Conservation (phyloP, 2,797 vertebrate genomes). For the Ctenopoma kingsleyae region DNA sequence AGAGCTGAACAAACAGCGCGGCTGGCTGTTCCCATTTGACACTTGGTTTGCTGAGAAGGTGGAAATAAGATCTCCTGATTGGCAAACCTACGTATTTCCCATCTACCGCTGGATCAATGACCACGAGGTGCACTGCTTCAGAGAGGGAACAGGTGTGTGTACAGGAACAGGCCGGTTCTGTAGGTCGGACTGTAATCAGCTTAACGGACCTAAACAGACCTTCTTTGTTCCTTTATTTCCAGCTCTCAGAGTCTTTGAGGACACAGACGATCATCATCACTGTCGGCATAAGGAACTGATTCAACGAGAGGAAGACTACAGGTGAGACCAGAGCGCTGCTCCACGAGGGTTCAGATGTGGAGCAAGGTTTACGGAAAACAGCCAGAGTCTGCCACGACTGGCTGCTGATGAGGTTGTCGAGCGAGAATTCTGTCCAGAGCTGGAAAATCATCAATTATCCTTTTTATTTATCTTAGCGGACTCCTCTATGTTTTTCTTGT, state of each 20-base stretch:
- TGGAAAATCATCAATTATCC: too few species aligned
- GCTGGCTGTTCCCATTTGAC: conserved; percentile 18
- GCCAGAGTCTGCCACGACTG: too few species aligned
- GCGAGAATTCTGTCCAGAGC: too few species aligned
- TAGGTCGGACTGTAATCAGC: too few species aligned
- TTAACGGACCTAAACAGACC: too few species aligned
- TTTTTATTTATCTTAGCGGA: too few species aligned
- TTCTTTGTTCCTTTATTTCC: background rate
- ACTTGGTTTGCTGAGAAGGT: conserved; percentile 42
- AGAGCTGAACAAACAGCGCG: conserved; percentile 32
- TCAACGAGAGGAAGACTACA: conserved; percentile 46
- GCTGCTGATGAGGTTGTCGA: too few species aligned
- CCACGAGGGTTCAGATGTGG: too few species aligned
- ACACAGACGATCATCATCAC: conserved; percentile 18
- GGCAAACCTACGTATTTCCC: conserved; percentile 26
- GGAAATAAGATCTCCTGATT: conserved; percentile 33
- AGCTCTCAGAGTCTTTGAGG: conserved; percentile 33
- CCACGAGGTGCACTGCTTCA: conserved; percentile 27
- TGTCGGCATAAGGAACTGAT: conserved; percentile 32
- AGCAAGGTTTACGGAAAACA: too few species aligned
- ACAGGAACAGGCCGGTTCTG: background rate
- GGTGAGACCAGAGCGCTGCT: conserved; percentile 41
- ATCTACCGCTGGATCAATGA: conserved; percentile 36
- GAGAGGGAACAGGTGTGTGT: conserved; percentile 38
- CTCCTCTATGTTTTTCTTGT: too few species aligned